Percentiles rank a stretch among this genome's conserved stretches.
Evolutionary conservation across 2,113 vertebrate genomes (phyloP).

Genomic region (Himantopus leucocephalus): DNA sequence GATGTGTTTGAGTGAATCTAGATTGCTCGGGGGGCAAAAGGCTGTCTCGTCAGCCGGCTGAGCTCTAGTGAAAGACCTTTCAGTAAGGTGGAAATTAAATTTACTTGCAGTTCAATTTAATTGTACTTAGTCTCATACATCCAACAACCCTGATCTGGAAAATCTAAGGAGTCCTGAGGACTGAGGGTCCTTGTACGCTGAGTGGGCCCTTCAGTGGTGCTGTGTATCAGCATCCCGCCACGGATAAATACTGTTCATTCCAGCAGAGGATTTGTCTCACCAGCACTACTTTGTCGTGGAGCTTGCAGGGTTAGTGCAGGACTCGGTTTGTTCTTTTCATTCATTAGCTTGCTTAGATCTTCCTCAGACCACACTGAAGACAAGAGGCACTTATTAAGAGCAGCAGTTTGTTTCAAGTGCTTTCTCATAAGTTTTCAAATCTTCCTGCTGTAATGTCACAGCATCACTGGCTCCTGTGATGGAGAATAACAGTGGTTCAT

Average conservation of each 20-base stretch:
- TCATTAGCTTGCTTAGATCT: constrained; percentile 29
- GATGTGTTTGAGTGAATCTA: background rate
- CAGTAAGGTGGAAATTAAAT: background rate
- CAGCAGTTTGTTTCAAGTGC: constrained; percentile 45
- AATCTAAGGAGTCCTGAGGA: background rate
- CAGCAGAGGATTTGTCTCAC: constrained; percentile 9
- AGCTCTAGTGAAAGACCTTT: background rate
- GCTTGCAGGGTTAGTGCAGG: background rate
- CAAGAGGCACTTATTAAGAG: constrained; percentile 31
- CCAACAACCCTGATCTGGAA: background rate
- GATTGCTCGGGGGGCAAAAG: background rate
- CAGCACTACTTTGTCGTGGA: background rate
- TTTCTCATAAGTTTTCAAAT: constrained; percentile 48
- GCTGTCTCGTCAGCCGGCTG: background rate
- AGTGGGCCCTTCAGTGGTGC: background rate
- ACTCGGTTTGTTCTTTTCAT: background rate
- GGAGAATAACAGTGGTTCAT: constrained; percentile 47
- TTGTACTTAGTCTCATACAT: background rate
- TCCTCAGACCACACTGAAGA: constrained; percentile 48
- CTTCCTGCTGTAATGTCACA: constrained; percentile 25
- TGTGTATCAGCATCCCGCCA: background rate
- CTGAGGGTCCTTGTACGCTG: background rate
- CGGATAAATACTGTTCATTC: background rate
- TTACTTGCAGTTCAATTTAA: background rate
- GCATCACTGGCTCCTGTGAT: constrained; percentile 25